Evolutionary conservation across 2,113 vertebrate species (phyloP).

Genomic region (Oreotrochilus melanogaster): DNA sequence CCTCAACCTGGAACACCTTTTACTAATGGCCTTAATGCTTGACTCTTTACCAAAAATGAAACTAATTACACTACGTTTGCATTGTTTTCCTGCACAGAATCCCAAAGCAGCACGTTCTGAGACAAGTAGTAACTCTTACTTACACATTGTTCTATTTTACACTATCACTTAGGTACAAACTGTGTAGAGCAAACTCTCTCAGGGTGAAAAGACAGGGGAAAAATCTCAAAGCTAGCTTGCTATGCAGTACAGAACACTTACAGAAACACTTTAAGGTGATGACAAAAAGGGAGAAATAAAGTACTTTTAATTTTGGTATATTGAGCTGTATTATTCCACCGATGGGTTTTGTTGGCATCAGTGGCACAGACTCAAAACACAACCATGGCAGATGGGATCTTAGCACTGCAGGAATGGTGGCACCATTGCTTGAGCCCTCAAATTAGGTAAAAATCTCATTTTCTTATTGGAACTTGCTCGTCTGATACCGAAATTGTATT

Average conservation of each 20-base stretch:
- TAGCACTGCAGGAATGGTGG: not conserved
- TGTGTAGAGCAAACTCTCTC: not conserved
- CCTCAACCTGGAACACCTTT: slow-evolving; percentile 77
- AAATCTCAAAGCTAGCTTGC: not conserved
- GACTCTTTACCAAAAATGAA: not conserved
- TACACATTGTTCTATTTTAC: not conserved
- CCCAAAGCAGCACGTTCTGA: not conserved
- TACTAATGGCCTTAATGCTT: not conserved
- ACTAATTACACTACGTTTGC: not conserved
- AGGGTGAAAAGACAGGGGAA: not conserved
- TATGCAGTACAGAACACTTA: not conserved
- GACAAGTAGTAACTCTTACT: not conserved
- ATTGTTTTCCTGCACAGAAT: not conserved
- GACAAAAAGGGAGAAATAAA: not conserved
- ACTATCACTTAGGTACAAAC: not conserved
- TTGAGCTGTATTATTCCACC: not conserved
- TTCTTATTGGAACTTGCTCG: not conserved
- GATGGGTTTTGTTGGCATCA: not conserved
- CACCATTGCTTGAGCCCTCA: not conserved
- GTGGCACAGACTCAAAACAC: not conserved
- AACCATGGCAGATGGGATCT: accelerated
- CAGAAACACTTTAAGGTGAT: not conserved
- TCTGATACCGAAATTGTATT: accelerated
- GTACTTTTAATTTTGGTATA: accelerated
- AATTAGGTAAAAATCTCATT: not conserved